Conservation (phyloP, 2,888 invertebrate species). For the Achlya flavicornis region DNA sequence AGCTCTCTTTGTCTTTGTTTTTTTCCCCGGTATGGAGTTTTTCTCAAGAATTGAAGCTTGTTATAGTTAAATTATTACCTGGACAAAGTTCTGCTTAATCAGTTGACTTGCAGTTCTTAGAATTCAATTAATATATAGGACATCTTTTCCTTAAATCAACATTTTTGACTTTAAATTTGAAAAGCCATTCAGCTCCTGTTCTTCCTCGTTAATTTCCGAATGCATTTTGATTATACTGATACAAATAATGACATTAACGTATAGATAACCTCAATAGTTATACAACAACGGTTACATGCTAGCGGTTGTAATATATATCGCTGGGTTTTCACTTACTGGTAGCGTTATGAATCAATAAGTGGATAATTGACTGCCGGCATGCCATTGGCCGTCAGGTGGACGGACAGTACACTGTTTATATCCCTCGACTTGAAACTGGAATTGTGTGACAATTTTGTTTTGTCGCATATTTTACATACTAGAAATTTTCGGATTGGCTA, state of each 20-base stretch:
- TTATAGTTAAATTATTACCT: no score
- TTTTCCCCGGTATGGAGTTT: background rate
- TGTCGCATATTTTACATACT: background rate
- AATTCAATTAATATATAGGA: no score
- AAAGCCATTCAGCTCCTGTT: no score
- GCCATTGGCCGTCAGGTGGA: constrained; percentile 2
- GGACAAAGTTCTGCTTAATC: no score
- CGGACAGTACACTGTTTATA: background rate
- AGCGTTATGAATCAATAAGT: background rate
- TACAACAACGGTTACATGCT: background rate
- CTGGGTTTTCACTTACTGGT: constrained; percentile 3
- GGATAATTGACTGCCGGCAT: constrained; percentile 2
- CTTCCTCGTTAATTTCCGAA: no score
- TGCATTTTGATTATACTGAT: no score
- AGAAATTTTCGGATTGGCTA: no score
- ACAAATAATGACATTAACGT: background rate
- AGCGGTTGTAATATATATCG: background rate
- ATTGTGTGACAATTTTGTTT: background rate
- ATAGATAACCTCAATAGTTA: background rate
- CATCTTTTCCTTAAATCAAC: no score
- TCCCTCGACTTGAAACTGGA: background rate
- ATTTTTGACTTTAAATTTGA: no score
- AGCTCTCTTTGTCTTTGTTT: background rate
- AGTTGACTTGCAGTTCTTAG: no score
- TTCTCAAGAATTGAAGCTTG: no score